Base-by-base conservation (phyloP, 35 echinoderm and acorn worm genomes). In the Patiria miniata region DNA sequence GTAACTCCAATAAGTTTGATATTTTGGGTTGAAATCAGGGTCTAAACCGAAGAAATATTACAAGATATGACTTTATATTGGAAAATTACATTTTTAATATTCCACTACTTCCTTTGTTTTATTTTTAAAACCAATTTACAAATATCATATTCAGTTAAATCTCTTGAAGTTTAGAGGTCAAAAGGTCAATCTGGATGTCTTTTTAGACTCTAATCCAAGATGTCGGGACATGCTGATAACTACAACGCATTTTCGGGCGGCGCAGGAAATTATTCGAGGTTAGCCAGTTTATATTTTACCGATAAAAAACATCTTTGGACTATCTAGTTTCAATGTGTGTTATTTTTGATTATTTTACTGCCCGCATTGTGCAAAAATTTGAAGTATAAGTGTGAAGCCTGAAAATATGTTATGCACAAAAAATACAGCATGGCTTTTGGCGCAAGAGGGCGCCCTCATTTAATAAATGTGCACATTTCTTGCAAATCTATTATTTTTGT, bases 201-300 rank as follows among this genome's bases (percentile, higher is more conserved):
- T 73, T 73, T 47, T 47, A 47, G 42, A 47, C 65, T 73, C 65
- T 26, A 73, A 26, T 73, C 34, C 65, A 73, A 73, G 65, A 73
- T 73, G 65, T 73, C 65, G 65, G 65, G 65, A 34, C 29, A 7
- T 73, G 65, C 21, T 73, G 65, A 73, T 14, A 73, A 73, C 26
- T 73, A 28, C 65, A 26, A 73, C 26, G 23, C 65, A 14, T 73
- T 73, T 73, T 73, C 65, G 34, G 65, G 65, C 14, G 65, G 21
- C 26, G 65, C 65, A 32, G 65, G 65, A 47, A 47, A 47, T 30
- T 73, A 36, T 73, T 30, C 65, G 22, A 73, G 65, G 65, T 73
- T 3, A 73, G 65, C 30, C 0, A 36, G 9, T 32, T 8, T 32
- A 26, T 7, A 32, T 36, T 73, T 10, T 28, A 10, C 21, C 19